phyloP scores from a whole-genome alignment of 1,140 invertebrate species.

The Danaus melanippus region DNA sequence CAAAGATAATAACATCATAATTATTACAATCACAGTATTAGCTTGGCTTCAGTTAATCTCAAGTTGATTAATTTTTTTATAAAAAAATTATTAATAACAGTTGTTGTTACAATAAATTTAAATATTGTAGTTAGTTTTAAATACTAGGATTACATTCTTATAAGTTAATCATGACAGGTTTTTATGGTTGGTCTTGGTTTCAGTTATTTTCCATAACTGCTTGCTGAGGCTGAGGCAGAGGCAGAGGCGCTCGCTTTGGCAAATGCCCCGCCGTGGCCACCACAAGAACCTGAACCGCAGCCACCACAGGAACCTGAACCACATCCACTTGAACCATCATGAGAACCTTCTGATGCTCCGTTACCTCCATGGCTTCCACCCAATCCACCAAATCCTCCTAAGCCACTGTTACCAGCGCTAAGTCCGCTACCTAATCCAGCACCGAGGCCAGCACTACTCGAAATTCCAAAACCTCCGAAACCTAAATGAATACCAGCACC shows the following conservation, averaged over 20 bases:
- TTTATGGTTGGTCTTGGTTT: too few relatives aligned
- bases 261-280: slow-evolving; percentile 27
- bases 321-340: slow-evolving; percentile 21
- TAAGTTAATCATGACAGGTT: too few relatives aligned
- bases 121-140: too few relatives aligned
- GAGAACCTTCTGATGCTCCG: slow-evolving; percentile 8
- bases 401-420: slow-evolving; percentile 14
- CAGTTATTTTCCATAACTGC: slow-evolving; percentile 40
- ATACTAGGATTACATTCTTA: too few relatives aligned
- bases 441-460: too few relatives aligned
- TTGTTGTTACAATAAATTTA: too few relatives aligned
- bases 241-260: slow-evolving; percentile 41
- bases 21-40: slow-evolving; percentile 10
- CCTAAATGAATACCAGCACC: too few relatives aligned
- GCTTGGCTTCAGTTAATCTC: not conserved
- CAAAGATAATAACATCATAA: slow-evolving; percentile 9
- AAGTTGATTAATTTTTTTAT: too few relatives aligned
- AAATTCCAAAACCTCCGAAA: too few relatives aligned
- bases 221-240: slow-evolving; percentile 35
- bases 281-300: slow-evolving; percentile 24
- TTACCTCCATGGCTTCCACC: slow-evolving; percentile 20
- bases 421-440: not conserved
- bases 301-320: slow-evolving; percentile 21
- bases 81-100: too few relatives aligned
- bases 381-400: slow-evolving; percentile 11